A percentile compares a stretch with the other conserved stretches of the same genome.
phyloP scores from a whole-genome alignment of 2,113 vertebrate genomes.

The Callocephalon fimbriatum region DNA sequence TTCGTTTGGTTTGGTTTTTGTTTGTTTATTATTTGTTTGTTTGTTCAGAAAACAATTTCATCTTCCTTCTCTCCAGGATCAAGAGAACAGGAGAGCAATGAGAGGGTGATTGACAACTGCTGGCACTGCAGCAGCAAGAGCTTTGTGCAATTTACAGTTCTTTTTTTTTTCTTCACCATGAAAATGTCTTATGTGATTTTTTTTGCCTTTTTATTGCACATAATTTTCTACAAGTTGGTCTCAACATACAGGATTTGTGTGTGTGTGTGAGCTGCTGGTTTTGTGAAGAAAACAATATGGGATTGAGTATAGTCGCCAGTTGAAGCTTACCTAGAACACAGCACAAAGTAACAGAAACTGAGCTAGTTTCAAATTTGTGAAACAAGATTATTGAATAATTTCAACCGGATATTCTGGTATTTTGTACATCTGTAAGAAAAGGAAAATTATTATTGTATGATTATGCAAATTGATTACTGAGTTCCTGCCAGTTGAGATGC shows the following conservation, averaged over 20 bases:
- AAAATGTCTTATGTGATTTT: not conserved
- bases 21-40: not conserved
- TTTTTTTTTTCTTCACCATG: not conserved
- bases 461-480: not conserved
- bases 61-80: not conserved
- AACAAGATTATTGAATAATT: not conserved
- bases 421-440: not conserved
- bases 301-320: not conserved
- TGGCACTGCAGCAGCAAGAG: not conserved
- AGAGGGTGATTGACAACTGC: not conserved
- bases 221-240: not conserved
- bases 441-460: not conserved
- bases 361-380: not conserved
- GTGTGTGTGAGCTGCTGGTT: not conserved
- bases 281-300: not conserved
- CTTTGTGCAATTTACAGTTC: not conserved
- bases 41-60: not conserved
- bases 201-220: not conserved
- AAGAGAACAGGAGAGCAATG: not conserved
- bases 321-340: not conserved
- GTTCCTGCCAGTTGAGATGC: not conserved
- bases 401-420: not conserved
- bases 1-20: not conserved
- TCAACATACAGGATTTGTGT: not conserved
- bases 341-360: not conserved